Conservation (phyloP, 2,113 vertebrate species). For the Nibea albiflora region DNA sequence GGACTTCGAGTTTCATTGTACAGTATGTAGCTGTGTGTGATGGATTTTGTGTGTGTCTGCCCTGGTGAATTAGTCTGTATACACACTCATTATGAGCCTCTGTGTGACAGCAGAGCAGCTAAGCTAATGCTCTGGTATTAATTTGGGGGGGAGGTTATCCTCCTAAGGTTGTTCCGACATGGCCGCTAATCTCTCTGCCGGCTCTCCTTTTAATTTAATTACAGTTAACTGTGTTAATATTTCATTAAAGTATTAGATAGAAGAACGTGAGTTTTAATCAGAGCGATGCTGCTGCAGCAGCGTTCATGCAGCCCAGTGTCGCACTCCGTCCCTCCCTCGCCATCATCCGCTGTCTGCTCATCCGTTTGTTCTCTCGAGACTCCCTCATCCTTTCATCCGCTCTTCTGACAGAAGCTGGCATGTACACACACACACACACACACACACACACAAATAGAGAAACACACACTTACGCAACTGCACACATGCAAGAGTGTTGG, state of each 20-base stretch:
- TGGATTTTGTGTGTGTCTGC: neutral
- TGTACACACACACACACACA: neutral
- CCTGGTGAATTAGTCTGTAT: constrained; percentile 14
- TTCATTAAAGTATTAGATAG: constrained; percentile 82
- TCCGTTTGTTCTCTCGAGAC: constrained; percentile 72
- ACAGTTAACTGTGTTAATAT: constrained; percentile 81
- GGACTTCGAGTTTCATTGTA: too few relatives aligned
- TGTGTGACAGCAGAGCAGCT: constrained; percentile 51
- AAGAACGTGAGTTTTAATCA: constrained; percentile 76
- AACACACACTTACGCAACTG: constrained; percentile 44
- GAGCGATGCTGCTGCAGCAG: constrained; percentile 25
- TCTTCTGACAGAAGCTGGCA: constrained; percentile 64
- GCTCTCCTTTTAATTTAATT: constrained; percentile 84
- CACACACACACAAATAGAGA: constrained; percentile 25
- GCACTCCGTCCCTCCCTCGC: constrained; percentile 54
- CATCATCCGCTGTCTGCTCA: constrained; percentile 70
- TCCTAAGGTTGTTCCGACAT: constrained; percentile 72
- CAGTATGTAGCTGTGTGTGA: neutral
- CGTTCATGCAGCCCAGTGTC: constrained; percentile 20
- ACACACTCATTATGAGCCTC: constrained; percentile 34
- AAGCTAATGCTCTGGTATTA: constrained; percentile 65
- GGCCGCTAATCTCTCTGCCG: constrained; percentile 66
- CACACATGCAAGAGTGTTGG: constrained; percentile 35
- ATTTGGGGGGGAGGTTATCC: constrained; percentile 72
- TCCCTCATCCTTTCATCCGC: constrained; percentile 73